These are phyloP conservation scores for Caenorhabditis latens DNA, from an alignment of 1,140 invertebrate genomes.

Conservation along the genomic window DNA sequence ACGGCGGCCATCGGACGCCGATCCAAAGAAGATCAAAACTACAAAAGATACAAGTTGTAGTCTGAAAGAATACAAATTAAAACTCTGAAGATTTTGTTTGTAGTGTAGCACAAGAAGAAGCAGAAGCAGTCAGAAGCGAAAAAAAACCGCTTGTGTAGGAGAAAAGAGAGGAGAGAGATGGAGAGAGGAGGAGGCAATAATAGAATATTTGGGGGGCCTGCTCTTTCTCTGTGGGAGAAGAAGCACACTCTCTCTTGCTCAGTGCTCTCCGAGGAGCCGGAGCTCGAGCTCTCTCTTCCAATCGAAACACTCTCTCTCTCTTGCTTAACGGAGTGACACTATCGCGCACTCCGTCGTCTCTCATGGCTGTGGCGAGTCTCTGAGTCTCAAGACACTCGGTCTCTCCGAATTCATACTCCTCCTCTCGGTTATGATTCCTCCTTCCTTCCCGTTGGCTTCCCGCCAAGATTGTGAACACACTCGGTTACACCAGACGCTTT, in stretches of 20 bases:
- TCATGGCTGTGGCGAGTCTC: not conserved
- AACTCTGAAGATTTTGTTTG: too few species aligned
- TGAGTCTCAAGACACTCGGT: too few species aligned
- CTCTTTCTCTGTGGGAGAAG: not conserved
- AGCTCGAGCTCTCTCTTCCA: not conserved
- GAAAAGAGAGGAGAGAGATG: constrained; percentile 31
- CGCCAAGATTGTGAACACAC: not conserved
- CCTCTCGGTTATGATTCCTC: constrained; percentile 25
- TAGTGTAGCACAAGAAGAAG: too few species aligned
- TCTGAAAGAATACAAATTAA: not conserved
- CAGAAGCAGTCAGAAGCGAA: not conserved
- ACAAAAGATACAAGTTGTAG: not conserved
- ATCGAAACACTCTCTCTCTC: not conserved
- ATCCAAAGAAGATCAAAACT: not conserved
- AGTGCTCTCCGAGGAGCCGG: constrained; percentile 21
- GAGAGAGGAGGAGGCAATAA: constrained; percentile 28
- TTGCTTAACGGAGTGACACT: not conserved
- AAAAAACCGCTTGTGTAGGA: not conserved
- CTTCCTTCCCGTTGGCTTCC: constrained; percentile 5
- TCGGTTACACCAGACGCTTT: too few species aligned
- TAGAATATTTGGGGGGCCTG: constrained; percentile 17
- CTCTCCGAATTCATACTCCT: not conserved
- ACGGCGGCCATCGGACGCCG: constrained; percentile 69
- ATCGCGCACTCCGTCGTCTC: not conserved
- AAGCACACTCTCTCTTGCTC: constrained; percentile 27